Conservation (phyloP, 1,140 invertebrate species). For the Bombus sylvicola region DNA sequence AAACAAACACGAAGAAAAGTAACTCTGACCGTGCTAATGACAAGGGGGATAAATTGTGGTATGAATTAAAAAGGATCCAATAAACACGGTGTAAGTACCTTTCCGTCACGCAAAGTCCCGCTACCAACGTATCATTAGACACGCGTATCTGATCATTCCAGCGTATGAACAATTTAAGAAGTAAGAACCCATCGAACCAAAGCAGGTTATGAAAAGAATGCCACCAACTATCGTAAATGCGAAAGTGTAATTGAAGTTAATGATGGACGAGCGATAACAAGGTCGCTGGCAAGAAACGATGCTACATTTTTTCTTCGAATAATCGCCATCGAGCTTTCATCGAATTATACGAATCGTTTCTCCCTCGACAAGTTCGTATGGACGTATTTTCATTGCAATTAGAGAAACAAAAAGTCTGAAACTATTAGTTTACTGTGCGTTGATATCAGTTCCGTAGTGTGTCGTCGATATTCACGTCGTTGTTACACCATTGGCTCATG, state of each 20-base stretch:
- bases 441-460: background rate
- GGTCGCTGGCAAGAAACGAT: background rate
- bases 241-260: background rate
- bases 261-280: background rate
- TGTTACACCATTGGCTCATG: background rate
- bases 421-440: background rate
- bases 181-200: background rate
- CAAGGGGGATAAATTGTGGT: background rate
- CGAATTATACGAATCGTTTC: background rate
- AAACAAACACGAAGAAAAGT: background rate
- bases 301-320: background rate
- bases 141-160: background rate
- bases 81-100: background rate
- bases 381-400: background rate
- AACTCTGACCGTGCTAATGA: background rate
- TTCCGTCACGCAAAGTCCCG: background rate
- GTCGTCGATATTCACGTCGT: background rate
- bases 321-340: background rate
- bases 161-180: background rate
- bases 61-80: background rate
- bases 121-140: background rate
- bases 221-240: too few relatives aligned
- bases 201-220: too few relatives aligned
- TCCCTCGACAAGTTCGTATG: background rate
- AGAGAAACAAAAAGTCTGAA: background rate